Evolutionary conservation across 2,797 vertebrate genomes (phyloP), one percentile per base, ranked within the genome.

Genomic region (Champsocephalus esox): DNA sequence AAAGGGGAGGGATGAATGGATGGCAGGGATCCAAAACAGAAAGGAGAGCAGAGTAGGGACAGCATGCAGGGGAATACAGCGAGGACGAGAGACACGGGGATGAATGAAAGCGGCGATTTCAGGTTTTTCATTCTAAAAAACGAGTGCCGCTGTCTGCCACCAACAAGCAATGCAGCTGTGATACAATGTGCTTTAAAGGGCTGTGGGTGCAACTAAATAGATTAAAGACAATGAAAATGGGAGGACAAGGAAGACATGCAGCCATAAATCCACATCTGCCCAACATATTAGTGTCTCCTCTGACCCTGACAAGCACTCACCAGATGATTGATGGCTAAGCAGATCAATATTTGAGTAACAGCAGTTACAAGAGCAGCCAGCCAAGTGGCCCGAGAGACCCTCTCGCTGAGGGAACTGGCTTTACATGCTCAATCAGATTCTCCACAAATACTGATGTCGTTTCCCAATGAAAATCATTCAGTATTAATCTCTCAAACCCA

Each of bases 321-420:
- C 21, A 2, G 80, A 80, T 85, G 85, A 92, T 73, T 87, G 88
- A 86, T 82, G 66, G 54, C 59, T 70, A 56, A 63, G 66, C 80
- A 56, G 87, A 89, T 91, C 83, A 43, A 92, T 90, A 75, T 72
- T 62, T 50, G 58, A 81, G 83, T 84, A 66, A 70, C 56, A 44
- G 13, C 43, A 11, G 55, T 78, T 63, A 64, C 51, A 78, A 28
- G 70, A 73, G 64, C 57, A 77, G 64, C 55, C 13, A 51, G 49
- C 52, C 55, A 49, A 76, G 73, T 60, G 61, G 67, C 48, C 62
- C 1, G 1, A 56, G 59, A 73, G 51, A 50, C 44, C 19, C 44
- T 63, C 49, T 6, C 34, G 9, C 34, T 50, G 64, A 49, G 49
- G 44, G 63, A 32, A 34, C 11, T 58, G 54, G 41, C 63, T 67